A percentile compares a stretch with the other conserved stretches of the same genome.
Evolutionary conservation across 1,140 invertebrate genomes (phyloP).

Genomic region (Nylanderia fulva): DNA sequence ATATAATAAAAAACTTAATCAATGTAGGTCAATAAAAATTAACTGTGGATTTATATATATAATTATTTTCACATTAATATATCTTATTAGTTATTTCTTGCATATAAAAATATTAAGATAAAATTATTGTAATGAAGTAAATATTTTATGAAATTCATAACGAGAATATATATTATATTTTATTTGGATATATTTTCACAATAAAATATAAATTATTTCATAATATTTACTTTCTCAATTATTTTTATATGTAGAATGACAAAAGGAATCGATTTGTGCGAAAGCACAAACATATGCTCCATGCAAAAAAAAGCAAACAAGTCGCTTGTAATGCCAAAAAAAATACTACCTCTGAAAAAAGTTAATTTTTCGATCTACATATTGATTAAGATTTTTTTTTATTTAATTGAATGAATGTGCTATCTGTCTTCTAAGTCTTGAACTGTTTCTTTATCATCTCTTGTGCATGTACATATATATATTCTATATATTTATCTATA

Average conservation of each 20-base stretch:
- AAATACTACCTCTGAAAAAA: slow-evolving; percentile 22
- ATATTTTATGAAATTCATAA: slow-evolving; percentile 19
- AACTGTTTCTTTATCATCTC: not conserved
- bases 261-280: slow-evolving; percentile 4
- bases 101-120: slow-evolving; percentile 11
- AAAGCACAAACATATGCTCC: not conserved
- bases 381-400: slow-evolving; percentile 33
- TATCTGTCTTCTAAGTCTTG: slow-evolving; percentile 11
- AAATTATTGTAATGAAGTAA: not conserved
- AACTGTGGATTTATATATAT: slow-evolving; percentile 5
- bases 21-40: slow-evolving; percentile 2
- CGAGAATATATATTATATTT: not conserved
- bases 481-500: slow-evolving; percentile 50
- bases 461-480: slow-evolving; percentile 3
- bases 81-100: not conserved
- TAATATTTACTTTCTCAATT: slow-evolving; percentile 1
- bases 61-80: slow-evolving; percentile 26
- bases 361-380: slow-evolving; percentile 12
- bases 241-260: not conserved
- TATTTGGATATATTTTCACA: slow-evolving; percentile 10
- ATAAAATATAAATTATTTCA: slow-evolving; percentile 2
- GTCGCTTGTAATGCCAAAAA: slow-evolving; percentile 19
- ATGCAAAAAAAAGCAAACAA: slow-evolving; percentile 11
- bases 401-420: slow-evolving; percentile 3
- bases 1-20: slow-evolving; percentile 35